Evolutionary conservation across 2,888 invertebrate genomes (phyloP), one percentile per base, ranked within the genome.

Genomic region (Plemyria rubiginata): DNA sequence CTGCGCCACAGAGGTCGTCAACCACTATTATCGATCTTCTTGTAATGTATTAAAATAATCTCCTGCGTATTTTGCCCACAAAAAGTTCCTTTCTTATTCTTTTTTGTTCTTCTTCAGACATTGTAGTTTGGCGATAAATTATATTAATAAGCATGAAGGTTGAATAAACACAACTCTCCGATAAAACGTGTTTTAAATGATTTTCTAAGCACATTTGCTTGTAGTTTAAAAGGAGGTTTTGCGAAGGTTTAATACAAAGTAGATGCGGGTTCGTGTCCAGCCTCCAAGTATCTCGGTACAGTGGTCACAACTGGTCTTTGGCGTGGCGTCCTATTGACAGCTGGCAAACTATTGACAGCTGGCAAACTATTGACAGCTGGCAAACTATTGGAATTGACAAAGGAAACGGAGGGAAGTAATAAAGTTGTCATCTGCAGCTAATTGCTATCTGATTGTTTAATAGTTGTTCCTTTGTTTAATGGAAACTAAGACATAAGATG

Each of bases 221-320:
- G 85, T 90, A 88, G 86, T 84, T 80, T 84, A 80, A 87, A 84
- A 79, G 76, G 79, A 80, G 82, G 79, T 81, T 80, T 81, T 79
- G 49, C 4, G 49, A 13, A 73, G 79, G 79, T 78, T 80, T 72
- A 80, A 77, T 79, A 77, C 84, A 87, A 87, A 89, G 86, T 79
- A 84, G 85, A 90, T 88, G 88, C 88, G 89, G 88, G 89, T 86
- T 82, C 73, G 82, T 79, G 84, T 79, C 86, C 90, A 86, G 86
- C 87, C 90, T 91, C 91, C 91, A 91, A 91, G 91, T 91, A 91
- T 90, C 88, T 85, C 78, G 79, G 78, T 78, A 80, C 81, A 82
- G 77, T 80, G 83, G 81, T 79, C 77, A 78, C 81, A 82, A 84
- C 84, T 85, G 84, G 84, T 86, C 83, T 85, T 85, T 82, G 79